phyloP scores from a whole-genome alignment of 2,888 invertebrate species.

The Neoaliturus tenellus region DNA sequence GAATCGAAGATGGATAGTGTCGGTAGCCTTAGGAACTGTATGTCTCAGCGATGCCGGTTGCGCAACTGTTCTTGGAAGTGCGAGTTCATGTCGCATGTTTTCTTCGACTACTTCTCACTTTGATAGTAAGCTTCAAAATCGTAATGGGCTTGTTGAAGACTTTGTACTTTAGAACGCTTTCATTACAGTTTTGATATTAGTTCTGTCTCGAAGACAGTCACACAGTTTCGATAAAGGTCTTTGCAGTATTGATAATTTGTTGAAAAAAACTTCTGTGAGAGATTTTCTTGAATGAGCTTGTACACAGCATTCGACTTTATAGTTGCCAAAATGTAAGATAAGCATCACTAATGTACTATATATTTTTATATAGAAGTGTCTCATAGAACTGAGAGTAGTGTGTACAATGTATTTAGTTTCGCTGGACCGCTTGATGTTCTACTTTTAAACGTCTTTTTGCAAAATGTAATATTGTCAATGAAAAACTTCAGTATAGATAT shows the following conservation, averaged over 20 bases:
- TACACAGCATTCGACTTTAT: constrained; percentile 2
- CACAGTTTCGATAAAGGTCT: neutral
- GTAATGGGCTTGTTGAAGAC: constrained; percentile 4
- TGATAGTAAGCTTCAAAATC: neutral
- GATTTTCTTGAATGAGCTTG: neutral
- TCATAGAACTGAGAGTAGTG: constrained; percentile 4
- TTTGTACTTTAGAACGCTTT: constrained; percentile 17
- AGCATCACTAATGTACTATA: constrained; percentile 18
- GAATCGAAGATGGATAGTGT: neutral
- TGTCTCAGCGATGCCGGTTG: constrained; percentile 15
- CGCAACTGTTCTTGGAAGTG: neutral
- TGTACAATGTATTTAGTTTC: neutral
- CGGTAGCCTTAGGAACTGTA: constrained; percentile 19
- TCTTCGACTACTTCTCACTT: neutral
- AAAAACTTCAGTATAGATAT: neutral
- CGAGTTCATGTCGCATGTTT: neutral
- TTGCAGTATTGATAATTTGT: neutral
- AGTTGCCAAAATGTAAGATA: constrained; percentile 27
- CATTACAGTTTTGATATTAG: neutral
- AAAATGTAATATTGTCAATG: neutral
- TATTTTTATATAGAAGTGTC: constrained; percentile 35
- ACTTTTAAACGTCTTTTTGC: neutral
- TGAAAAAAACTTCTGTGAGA: no score
- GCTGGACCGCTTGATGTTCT: neutral
- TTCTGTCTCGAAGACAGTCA: neutral